Base-by-base conservation (phyloP, 1,140 invertebrate species). In the Myzus persicae region DNA sequence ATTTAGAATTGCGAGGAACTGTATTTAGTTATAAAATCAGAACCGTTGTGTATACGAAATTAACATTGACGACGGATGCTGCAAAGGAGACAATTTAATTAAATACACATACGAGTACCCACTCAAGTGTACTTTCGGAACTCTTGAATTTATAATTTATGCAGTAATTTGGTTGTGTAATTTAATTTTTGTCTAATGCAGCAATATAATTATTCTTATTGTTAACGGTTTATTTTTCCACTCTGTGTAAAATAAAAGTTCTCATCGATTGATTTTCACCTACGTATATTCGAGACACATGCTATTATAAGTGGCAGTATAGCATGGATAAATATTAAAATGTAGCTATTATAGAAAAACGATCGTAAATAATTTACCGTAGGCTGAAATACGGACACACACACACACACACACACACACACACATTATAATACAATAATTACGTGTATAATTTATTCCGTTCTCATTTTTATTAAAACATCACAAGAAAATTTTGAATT, bases 401-500 rank as follows among this genome's bases (percentile, higher is more conserved):
- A 38, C 36, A 38, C 76, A 11, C 36, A 81, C 36, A 38, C 36
- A 38, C 76, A 18, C 67, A n/a, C 11, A 40, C n/a, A 40, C 20
- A 82, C 3, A 38, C 5, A 38, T 7, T 11, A 24, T 82, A 82
- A 40, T 22, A 82, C 38, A 85, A 42, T 31, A 31, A 42, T 42
- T 89, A 36, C 2, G 44, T n/a, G 46, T 89, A 36, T 48, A 48
- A 48, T 51, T 51, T 89, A 51, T 89, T 89, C 54, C 48, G 48
- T 89, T 89, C 46, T 22, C 22, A 36, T 51, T 89, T 51, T 89
- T 89, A 51, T 89, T 89, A 54, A 89, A 89, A 89, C 48, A 54
- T 89, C 88, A 54, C 36, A 14, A 51, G 48, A 38, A 40, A 9
- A 44, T 87, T 85, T 89, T 40, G 88, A 54, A 89, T 89, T 89